Conservation (phyloP, 2,797 vertebrate genomes). For the Thamnophis elegans region DNA sequence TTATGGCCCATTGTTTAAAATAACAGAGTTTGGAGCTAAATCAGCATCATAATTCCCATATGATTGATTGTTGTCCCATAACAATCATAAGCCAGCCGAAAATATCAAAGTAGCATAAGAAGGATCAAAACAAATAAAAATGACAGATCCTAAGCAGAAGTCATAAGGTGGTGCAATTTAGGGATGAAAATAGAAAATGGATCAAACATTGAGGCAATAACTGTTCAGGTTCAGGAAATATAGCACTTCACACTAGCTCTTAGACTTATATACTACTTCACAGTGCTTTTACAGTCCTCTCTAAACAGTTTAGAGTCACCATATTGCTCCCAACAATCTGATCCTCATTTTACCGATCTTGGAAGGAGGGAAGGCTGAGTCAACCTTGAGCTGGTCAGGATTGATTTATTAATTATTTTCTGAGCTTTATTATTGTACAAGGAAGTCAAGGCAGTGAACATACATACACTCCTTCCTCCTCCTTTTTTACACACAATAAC, state of each 20-base stretch:
- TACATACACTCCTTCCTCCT: neutral
- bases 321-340: too few species aligned
- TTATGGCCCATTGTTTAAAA: slow-evolving; percentile 23
- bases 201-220: neutral
- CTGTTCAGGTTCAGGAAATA: neutral
- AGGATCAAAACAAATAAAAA: neutral
- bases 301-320: too few species aligned
- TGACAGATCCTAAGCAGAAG: neutral
- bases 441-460: neutral
- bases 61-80: too few species aligned
- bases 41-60: too few species aligned
- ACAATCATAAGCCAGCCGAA: neutral
- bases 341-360: too few species aligned
- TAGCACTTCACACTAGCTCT: too few species aligned
- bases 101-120: neutral
- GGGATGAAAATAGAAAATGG: neutral
- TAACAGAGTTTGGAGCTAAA: neutral
- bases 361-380: too few species aligned
- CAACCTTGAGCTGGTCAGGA: too few species aligned
- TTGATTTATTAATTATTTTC: neutral
- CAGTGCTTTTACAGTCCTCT: too few species aligned
- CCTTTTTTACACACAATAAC: neutral
- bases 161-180: neutral
- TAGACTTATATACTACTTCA: too few species aligned
- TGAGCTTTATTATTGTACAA: neutral